phyloP scores from a whole-genome alignment of 2,888 invertebrate genomes.

The Buathra laborator region DNA sequence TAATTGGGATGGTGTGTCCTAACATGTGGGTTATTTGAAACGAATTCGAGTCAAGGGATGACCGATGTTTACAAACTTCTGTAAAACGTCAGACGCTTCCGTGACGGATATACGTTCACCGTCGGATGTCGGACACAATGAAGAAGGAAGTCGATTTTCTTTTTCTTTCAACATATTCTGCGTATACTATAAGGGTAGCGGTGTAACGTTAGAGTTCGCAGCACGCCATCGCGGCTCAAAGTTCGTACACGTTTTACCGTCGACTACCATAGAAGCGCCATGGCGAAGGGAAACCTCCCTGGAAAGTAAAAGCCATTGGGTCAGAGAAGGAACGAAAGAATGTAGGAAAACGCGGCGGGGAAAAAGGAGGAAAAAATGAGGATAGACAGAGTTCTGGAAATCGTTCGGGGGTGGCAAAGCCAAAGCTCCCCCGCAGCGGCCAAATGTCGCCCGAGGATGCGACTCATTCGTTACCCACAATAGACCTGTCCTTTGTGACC shows the following conservation, averaged over 20 bases:
- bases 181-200: not conserved
- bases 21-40: not conserved
- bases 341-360: not conserved
- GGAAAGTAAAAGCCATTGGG: not conserved
- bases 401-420: slow-evolving; percentile 59
- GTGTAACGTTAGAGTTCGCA: slow-evolving; percentile 7
- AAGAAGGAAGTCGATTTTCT: slow-evolving; percentile 26
- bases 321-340: slow-evolving; percentile 15
- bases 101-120: slow-evolving; percentile 44
- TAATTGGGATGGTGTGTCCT: not conserved
- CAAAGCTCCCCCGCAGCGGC: slow-evolving; percentile 57
- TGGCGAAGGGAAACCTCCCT: not conserved
- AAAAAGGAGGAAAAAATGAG: not conserved
- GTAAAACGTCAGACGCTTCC: slow-evolving; percentile 33
- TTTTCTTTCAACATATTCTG: slow-evolving; percentile 1
- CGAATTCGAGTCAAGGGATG: not conserved
- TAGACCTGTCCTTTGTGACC: slow-evolving; percentile 59
- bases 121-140: slow-evolving; percentile 37
- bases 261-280: slow-evolving; percentile 9
- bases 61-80: slow-evolving; percentile 65
- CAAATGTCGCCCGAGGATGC: slow-evolving; percentile 65
- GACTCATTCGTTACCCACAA: slow-evolving; percentile 65
- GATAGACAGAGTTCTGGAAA: slow-evolving; percentile 42
- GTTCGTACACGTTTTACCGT: slow-evolving; percentile 28
- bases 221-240: slow-evolving; percentile 1